phyloP scores from a whole-genome alignment of 2,113 vertebrate genomes.

The Alligator sinensis region DNA sequence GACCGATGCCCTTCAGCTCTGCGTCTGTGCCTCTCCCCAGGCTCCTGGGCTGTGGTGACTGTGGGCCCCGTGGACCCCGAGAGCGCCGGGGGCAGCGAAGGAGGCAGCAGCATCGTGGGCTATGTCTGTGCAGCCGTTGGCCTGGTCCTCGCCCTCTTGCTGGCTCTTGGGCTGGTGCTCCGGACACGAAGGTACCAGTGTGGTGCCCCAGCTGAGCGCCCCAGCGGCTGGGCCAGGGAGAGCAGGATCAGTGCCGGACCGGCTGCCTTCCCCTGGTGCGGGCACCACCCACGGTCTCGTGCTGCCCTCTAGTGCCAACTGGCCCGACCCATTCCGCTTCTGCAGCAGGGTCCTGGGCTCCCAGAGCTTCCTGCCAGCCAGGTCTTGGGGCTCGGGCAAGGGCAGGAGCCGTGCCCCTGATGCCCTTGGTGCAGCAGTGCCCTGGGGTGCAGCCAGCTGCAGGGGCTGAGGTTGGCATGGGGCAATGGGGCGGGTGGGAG shows the following conservation, averaged over 20 bases:
- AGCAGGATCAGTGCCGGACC: rapidly evolving
- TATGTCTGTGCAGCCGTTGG: not conserved
- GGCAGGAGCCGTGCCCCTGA: not conserved
- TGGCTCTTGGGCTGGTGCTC: constrained; percentile 59
- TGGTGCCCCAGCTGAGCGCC: rapidly evolving
- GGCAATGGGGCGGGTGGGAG: rapidly evolving
- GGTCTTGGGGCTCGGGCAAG: not conserved
- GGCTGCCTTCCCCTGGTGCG: rapidly evolving
- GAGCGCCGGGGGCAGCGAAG: rapidly evolving
- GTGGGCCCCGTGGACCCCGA: not conserved
- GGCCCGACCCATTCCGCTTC: rapidly evolving
- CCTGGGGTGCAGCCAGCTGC: not conserved
- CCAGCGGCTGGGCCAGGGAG: not conserved
- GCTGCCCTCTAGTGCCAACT: constrained; percentile 28
- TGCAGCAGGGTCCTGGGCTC: not conserved
- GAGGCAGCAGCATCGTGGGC: constrained; percentile 12
- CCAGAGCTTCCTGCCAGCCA: rapidly evolving
- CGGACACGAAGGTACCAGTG: not conserved
- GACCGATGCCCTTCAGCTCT: no score
- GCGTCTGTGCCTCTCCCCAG: not conserved
- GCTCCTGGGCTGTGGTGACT: not conserved
- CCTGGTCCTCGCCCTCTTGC: not conserved
- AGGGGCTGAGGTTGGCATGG: not conserved
- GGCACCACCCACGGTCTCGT: not conserved
- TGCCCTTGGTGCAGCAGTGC: not conserved